Evolutionary conservation across 2,797 vertebrate genomes (phyloP).

Genomic region (Siniperca undulata): DNA sequence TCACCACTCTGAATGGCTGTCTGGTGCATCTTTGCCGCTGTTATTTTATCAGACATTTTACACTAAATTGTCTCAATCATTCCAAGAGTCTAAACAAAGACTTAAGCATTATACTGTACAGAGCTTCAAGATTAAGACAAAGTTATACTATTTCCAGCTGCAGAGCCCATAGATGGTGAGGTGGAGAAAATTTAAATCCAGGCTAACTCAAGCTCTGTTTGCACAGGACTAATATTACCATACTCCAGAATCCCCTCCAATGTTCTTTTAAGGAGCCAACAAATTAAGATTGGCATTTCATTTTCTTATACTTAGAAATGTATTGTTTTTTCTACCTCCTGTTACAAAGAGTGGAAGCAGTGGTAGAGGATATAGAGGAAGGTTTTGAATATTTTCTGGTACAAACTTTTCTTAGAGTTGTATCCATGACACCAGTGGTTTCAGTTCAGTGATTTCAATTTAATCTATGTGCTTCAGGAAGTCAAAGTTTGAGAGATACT

Average conservation of each 20-base stretch:
- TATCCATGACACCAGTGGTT: not conserved
- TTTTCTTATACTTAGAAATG: not conserved
- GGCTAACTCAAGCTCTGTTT: not conserved
- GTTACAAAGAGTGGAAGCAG: not conserved
- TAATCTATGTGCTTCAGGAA: not conserved
- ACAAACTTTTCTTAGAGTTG: not conserved
- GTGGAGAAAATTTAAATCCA: conserved; percentile 5
- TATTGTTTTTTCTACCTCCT: not conserved
- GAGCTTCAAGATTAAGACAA: conserved; percentile 1
- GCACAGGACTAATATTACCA: not conserved
- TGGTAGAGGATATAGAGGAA: not conserved
- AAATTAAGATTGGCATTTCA: not conserved
- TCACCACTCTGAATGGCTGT: not conserved
- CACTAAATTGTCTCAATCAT: not conserved
- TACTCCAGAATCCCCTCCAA: not conserved
- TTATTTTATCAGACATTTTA: conserved; percentile 1
- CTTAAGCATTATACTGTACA: not conserved
- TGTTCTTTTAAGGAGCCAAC: not conserved
- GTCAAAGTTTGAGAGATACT: not conserved
- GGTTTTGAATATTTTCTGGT: not conserved
- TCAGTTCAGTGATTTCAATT: not conserved
- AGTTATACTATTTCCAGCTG: conserved; percentile 2
- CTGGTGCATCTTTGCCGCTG: not conserved
- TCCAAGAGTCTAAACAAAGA: conserved; percentile 20
- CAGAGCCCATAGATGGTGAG: not conserved